These are phyloP conservation scores for Camponotus vicinus DNA, from an alignment of 1,140 invertebrate genomes.

Conservation along the genomic window DNA sequence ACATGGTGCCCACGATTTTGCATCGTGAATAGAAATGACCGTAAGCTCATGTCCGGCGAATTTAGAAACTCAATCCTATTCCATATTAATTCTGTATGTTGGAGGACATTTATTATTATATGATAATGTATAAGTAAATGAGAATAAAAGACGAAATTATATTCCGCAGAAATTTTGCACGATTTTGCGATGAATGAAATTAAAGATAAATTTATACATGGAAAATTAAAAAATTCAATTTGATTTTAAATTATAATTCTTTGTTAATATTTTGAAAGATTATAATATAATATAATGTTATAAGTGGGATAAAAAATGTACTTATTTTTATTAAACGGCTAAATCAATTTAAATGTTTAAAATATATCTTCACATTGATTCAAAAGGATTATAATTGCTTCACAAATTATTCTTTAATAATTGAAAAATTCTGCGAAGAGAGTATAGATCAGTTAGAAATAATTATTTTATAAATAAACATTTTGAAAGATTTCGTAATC, in stretches of 20 bases:
- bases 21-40: slow-evolving; percentile 40
- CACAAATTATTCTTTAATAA: background rate
- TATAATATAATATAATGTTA: background rate
- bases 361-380: background rate
- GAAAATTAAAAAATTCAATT: slow-evolving; percentile 9
- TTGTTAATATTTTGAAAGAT: background rate
- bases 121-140: slow-evolving; percentile 36
- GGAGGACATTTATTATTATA: slow-evolving; percentile 35
- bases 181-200: background rate
- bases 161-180: slow-evolving; percentile 13
- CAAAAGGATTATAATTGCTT: background rate
- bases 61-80: slow-evolving; percentile 31
- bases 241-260: background rate
- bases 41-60: slow-evolving; percentile 43
- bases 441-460: background rate
- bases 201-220: background rate
- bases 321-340: background rate
- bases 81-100: slow-evolving; percentile 40
- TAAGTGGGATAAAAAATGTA: background rate
- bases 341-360: background rate
- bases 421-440: background rate
- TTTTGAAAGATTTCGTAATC: background rate
- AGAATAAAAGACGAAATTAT: slow-evolving; percentile 14
- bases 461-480: background rate
- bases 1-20: slow-evolving; percentile 41